A percentile compares a stretch with the other conserved stretches of the same genome.
Evolutionary conservation across 2,113 vertebrate species (phyloP).

Genomic region (Lampris incognitus): DNA sequence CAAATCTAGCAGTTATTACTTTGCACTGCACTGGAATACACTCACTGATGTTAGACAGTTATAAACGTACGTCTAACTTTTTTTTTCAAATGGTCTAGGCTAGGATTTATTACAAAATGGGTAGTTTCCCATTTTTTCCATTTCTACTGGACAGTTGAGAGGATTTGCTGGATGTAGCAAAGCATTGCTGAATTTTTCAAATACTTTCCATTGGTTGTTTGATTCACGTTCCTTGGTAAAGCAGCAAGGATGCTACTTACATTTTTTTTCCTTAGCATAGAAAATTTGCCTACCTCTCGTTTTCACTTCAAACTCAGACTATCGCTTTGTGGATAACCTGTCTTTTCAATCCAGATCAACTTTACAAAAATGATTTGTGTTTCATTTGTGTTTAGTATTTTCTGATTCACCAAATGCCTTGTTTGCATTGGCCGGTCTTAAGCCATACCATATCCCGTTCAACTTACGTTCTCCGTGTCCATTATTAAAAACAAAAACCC

Average conservation of each 20-base stretch:
- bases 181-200: too few relatives aligned
- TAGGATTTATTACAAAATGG: constrained; percentile 57
- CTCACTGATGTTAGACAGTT: constrained; percentile 51
- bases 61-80: constrained; percentile 33
- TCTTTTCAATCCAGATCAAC: too few relatives aligned
- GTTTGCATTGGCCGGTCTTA: constrained; percentile 28
- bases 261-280: too few relatives aligned
- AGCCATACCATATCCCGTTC: constrained; percentile 17
- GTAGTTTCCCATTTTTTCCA: constrained; percentile 37
- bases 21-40: constrained; percentile 45
- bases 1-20: constrained; percentile 11
- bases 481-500: neutral
- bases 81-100: constrained; percentile 46
- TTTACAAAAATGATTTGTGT: constrained; percentile 14
- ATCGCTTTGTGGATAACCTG: constrained; percentile 46
- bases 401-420: constrained; percentile 72
- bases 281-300: constrained; percentile 67
- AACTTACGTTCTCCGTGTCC: too few relatives aligned
- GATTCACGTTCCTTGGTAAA: too few relatives aligned
- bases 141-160: constrained; percentile 43
- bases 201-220: too few relatives aligned
- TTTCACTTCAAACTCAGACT: constrained; percentile 59
- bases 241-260: too few relatives aligned
- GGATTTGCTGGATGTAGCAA: constrained; percentile 21
- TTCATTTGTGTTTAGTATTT: constrained; percentile 50